These are phyloP conservation scores for Agrotis puta DNA, from an alignment of 2,888 invertebrate species.

Conservation along the genomic window DNA sequence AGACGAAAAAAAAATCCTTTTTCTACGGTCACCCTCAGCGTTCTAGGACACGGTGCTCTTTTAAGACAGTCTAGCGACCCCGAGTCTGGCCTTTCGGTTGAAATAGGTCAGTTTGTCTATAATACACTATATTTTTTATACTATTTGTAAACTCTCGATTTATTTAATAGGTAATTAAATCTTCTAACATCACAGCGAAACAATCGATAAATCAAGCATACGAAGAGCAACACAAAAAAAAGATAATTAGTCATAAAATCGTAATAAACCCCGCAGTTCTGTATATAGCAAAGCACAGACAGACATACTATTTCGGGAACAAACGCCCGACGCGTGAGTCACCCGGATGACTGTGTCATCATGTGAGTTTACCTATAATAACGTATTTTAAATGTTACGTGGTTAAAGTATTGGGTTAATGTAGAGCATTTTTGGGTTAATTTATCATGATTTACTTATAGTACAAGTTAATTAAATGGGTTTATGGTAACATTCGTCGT, in stretches of 20 bases:
- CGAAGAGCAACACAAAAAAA: constrained; percentile 31
- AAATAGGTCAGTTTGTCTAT: constrained; percentile 9
- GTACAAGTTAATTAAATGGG: neutral
- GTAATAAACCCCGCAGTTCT: constrained; percentile 58
- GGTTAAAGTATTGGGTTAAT: constrained; percentile 20
- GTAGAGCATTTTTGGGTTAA: neutral
- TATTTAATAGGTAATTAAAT: neutral
- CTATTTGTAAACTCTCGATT: too few species aligned
- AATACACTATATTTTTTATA: neutral
- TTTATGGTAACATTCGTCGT: too few species aligned
- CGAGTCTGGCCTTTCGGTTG: neutral
- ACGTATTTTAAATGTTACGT: constrained; percentile 53
- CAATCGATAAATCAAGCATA: constrained; percentile 31
- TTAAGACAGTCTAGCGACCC: too few species aligned
- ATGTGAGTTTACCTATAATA: constrained; percentile 61
- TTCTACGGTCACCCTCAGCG: too few species aligned
- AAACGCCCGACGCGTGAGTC: constrained; percentile 66
- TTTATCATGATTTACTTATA: neutral
- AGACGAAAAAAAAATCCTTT: too few species aligned
- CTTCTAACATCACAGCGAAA: constrained; percentile 22
- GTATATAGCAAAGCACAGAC: constrained; percentile 70
- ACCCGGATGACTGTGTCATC: constrained; percentile 77
- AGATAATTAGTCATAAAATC: constrained; percentile 57
- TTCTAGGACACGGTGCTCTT: too few species aligned
- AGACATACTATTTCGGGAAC: constrained; percentile 76